These are phyloP conservation scores for Muscicapa striata DNA, from an alignment of 2,797 vertebrate genomes.

Conservation along the genomic window DNA sequence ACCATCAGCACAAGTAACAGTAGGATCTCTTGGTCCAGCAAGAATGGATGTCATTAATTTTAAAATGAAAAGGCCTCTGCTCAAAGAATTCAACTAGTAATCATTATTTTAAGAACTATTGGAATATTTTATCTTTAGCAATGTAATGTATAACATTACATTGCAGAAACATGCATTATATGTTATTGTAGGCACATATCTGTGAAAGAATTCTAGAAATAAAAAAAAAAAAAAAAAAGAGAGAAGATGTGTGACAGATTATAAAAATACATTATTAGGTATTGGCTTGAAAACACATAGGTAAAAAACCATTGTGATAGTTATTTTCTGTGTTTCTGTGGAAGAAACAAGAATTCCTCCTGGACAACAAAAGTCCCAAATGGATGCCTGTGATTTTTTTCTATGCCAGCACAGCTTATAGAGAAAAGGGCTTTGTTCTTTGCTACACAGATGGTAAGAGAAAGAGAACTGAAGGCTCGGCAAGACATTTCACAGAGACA, in stretches of 20 bases:
- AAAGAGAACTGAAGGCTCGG: slow-evolving; percentile 73
- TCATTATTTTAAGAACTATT: neutral
- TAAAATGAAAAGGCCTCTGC: neutral
- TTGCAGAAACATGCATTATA: neutral
- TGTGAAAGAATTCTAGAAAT: neutral
- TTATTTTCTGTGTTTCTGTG: neutral
- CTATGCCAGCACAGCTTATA: slow-evolving; percentile 5
- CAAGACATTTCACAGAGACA: slow-evolving; percentile 75
- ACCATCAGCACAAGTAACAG: neutral
- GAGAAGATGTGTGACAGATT: neutral
- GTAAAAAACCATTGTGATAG: neutral
- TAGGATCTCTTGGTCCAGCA: neutral
- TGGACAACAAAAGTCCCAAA: slow-evolving; percentile 34
- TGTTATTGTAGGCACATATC: neutral
- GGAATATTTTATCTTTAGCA: neutral
- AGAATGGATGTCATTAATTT: neutral
- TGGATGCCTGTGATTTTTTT: slow-evolving; percentile 48
- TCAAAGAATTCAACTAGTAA: neutral
- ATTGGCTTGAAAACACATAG: neutral
- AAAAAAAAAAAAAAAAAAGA: neutral
- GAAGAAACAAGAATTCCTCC: slow-evolving; percentile 26
- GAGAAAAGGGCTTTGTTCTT: slow-evolving; percentile 74
- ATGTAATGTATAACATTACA: neutral
- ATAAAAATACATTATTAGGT: neutral
- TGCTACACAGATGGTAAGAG: slow-evolving; percentile 71